phyloP scores from a whole-genome alignment of 2,113 vertebrate species.

The Tursiops truncatus region DNA sequence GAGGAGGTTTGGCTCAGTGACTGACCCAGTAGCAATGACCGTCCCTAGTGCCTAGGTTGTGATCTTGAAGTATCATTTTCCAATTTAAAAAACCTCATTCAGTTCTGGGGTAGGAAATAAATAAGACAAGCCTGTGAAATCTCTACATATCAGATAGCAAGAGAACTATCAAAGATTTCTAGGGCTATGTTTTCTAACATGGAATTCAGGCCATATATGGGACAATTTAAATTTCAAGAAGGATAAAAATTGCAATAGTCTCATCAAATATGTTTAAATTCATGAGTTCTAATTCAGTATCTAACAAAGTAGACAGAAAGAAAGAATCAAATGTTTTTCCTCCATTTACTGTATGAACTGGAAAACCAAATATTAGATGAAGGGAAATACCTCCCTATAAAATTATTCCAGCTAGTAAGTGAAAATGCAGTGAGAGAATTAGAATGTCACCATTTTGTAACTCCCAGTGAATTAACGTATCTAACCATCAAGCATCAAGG shows the following conservation, averaged over 20 bases:
- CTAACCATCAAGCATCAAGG: neutral
- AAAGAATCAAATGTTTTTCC: neutral
- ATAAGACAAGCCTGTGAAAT: neutral
- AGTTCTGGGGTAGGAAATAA: neutral
- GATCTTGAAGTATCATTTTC: neutral
- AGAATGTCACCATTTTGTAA: neutral
- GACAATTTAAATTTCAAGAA: constrained; percentile 42
- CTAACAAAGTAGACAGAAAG: neutral
- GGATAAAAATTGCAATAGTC: neutral
- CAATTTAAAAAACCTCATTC: neutral
- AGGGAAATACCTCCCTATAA: neutral
- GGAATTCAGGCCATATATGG: neutral
- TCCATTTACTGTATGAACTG: neutral
- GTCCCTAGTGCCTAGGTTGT: neutral
- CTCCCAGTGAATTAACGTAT: neutral
- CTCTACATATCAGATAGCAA: neutral
- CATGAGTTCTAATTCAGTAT: neutral
- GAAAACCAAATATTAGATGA: neutral
- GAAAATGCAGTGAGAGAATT: neutral
- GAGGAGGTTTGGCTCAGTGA: neutral
- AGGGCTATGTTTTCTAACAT: neutral
- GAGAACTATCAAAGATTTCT: neutral
- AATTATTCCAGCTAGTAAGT: neutral
- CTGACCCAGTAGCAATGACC: neutral
- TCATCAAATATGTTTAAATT: constrained; percentile 19